A percentile compares a stretch with the other conserved stretches of the same genome.
Evolutionary conservation across 2,113 vertebrate genomes (phyloP).

Genomic region (Riparia riparia): DNA sequence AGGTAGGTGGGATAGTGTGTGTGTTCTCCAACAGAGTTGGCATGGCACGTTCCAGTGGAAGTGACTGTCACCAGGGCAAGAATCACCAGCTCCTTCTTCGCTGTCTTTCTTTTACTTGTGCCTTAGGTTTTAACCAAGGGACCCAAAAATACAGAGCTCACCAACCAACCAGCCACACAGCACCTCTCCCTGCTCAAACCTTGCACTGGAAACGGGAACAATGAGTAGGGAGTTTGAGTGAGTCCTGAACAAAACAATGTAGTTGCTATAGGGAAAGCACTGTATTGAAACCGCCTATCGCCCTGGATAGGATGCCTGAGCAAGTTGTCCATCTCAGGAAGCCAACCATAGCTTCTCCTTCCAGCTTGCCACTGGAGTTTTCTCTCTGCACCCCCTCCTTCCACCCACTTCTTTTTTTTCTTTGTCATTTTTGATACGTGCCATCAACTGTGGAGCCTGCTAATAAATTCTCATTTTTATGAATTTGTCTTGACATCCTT

Average conservation of each 20-base stretch:
- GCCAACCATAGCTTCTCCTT: not conserved
- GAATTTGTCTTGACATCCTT: not conserved
- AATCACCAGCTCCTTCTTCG: not conserved
- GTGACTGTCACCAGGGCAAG: not conserved
- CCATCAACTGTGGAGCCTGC: not conserved
- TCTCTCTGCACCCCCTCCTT: accelerated
- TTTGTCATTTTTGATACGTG: not conserved
- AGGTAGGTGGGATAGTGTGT: not conserved
- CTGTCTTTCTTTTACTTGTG: not conserved
- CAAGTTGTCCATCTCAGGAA: not conserved
- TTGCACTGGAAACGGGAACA: not conserved
- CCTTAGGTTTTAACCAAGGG: not conserved
- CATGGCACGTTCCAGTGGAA: not conserved
- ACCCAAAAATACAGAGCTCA: not conserved
- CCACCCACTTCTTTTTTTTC: accelerated
- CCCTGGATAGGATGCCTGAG: not conserved
- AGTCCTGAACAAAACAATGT: not conserved
- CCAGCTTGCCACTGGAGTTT: not conserved
- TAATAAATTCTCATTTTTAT: not conserved
- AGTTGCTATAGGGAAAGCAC: not conserved
- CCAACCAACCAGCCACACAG: not conserved
- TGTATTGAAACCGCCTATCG: accelerated
- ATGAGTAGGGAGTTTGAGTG: too few relatives aligned
- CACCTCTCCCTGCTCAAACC: not conserved
- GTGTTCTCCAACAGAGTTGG: accelerated